Conservation (phyloP, 2,888 invertebrate genomes). For the Plagiodera versicolora region DNA sequence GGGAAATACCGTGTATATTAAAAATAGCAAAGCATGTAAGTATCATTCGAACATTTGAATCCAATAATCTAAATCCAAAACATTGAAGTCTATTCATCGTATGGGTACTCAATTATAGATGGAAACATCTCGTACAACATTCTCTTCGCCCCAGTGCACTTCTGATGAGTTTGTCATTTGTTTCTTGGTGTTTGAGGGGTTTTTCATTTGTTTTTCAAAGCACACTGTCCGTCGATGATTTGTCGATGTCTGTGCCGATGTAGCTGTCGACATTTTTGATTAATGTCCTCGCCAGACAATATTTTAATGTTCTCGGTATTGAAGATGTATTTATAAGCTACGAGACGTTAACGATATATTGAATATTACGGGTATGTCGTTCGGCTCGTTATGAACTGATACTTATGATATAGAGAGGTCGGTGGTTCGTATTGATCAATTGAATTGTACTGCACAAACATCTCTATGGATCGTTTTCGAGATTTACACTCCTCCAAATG, state of each 20-base stretch:
- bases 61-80: no score
- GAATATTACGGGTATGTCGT: conserved; percentile 12
- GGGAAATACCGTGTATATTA: no score
- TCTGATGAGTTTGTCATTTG: conserved; percentile 21
- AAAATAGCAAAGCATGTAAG: no score
- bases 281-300: conserved; percentile 19
- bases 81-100: no score
- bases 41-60: no score
- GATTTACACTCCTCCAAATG: no score
- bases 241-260: conserved; percentile 25
- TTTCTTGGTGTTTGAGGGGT: conserved; percentile 10
- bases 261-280: conserved; percentile 25
- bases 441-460: neutral
- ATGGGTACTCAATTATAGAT: no score
- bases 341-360: conserved; percentile 10
- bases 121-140: neutral
- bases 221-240: conserved; percentile 22
- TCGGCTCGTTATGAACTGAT: neutral
- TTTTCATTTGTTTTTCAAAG: conserved; percentile 14
- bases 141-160: conserved; percentile 20
- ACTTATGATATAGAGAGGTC: neutral
- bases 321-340: conserved; percentile 21
- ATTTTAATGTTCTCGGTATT: conserved; percentile 20
- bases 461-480: neutral
- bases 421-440: neutral